Percentiles rank a stretch among this genome's conserved stretches.
phyloP scores from a whole-genome alignment of 2,113 vertebrate species.

The Pterophyllum scalare region DNA sequence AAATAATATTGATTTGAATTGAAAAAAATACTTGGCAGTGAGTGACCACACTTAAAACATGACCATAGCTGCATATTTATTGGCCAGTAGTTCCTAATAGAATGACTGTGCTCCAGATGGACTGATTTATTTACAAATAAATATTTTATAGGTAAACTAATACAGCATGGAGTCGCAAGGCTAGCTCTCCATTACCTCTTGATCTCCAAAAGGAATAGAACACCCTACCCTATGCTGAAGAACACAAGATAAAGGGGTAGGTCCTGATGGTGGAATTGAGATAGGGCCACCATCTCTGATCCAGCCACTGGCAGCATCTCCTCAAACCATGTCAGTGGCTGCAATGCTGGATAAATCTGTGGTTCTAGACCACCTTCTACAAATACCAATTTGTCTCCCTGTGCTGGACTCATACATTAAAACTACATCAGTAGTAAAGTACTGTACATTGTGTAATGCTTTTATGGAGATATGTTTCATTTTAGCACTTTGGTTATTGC shows the following conservation, averaged over 20 bases:
- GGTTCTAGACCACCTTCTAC: background rate
- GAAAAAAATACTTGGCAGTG: background rate
- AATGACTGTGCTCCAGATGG: background rate
- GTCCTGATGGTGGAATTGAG: background rate
- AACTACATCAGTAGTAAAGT: background rate
- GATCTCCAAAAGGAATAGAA: background rate
- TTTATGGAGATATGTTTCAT: background rate
- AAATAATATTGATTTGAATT: background rate
- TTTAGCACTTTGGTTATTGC: slow-evolving; percentile 24
- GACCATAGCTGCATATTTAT: background rate
- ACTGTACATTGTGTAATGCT: background rate
- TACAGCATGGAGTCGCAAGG: background rate
- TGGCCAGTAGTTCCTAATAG: background rate
- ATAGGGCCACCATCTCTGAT: background rate
- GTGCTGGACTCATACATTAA: slow-evolving; percentile 20
- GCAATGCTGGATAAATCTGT: background rate
- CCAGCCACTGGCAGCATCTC: background rate
- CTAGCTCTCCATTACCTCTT: background rate
- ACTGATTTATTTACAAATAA: background rate
- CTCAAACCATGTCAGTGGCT: background rate
- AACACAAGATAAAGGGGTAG: background rate
- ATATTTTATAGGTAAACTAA: no score
- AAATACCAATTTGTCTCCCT: background rate
- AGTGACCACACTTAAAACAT: background rate
- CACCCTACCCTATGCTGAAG: background rate